phyloP scores from a whole-genome alignment of 2,113 vertebrate species.

The Geococcyx californianus region DNA sequence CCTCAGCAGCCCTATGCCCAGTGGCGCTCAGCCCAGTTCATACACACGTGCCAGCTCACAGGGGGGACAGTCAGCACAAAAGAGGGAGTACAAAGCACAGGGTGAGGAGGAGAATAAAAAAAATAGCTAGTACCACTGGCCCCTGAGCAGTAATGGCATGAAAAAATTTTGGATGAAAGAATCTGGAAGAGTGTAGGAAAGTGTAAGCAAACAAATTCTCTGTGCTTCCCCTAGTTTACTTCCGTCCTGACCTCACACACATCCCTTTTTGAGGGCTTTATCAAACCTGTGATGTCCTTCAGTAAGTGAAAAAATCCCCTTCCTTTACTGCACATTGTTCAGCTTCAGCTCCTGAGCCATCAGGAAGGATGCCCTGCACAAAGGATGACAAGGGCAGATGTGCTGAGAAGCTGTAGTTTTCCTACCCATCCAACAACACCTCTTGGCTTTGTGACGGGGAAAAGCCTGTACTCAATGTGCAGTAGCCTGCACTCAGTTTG shows the following conservation, averaged over 20 bases:
- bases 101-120: not conserved
- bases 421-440: not conserved
- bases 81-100: not conserved
- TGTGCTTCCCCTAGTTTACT: not conserved
- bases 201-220: not conserved
- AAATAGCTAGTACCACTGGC: rapidly evolving
- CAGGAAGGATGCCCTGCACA: no score
- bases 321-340: not conserved
- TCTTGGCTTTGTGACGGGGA: not conserved
- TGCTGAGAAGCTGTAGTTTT: not conserved
- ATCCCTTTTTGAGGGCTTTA: not conserved
- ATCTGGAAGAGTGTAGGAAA: not conserved
- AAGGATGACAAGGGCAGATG: not conserved
- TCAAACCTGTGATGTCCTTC: not conserved
- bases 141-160: not conserved
- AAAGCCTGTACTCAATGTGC: not conserved
- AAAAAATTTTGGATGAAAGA: not conserved
- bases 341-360: not conserved
- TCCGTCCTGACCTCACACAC: not conserved
- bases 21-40: not conserved
- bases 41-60: not conserved
- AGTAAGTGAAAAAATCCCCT: not conserved
- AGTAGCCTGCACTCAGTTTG: not conserved
- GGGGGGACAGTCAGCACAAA: not conserved
- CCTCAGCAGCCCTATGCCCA: not conserved